A percentile compares a stretch with the other conserved stretches of the same genome.
Conservation (phyloP, 2,888 invertebrate genomes). For the Iselma pallidipennis region DNA sequence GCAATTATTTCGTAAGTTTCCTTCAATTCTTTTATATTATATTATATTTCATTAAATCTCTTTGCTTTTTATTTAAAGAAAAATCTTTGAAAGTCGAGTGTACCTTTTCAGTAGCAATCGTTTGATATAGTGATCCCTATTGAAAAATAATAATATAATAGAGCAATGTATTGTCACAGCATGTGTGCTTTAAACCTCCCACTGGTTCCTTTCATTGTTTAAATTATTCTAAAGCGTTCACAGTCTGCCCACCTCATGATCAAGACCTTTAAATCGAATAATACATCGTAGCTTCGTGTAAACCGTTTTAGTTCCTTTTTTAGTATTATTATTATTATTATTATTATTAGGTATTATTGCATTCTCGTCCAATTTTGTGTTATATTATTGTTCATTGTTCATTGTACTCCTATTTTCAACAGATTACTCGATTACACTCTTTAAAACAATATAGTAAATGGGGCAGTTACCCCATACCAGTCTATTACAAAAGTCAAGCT, state of each 20-base stretch:
- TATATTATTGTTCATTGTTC: slow-evolving; percentile 46
- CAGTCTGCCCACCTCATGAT: slow-evolving; percentile 42
- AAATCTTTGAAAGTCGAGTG: slow-evolving; percentile 53
- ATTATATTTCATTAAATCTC: slow-evolving; percentile 17
- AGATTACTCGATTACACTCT: slow-evolving; percentile 39
- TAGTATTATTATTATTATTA: slow-evolving; percentile 1
- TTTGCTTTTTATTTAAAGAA: slow-evolving; percentile 45
- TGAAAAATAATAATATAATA: slow-evolving; percentile 51
- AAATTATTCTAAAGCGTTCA: slow-evolving; percentile 49
- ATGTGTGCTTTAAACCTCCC: slow-evolving; percentile 51
- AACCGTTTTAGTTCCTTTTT: slow-evolving; percentile 40
- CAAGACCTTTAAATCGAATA: slow-evolving; percentile 37
- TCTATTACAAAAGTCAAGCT: neutral
- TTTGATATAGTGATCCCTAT: slow-evolving; percentile 52
- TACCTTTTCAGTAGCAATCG: slow-evolving; percentile 54
- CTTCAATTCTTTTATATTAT: slow-evolving; percentile 36
- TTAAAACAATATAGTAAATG: slow-evolving; percentile 37
- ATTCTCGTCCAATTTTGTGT: slow-evolving; percentile 46
- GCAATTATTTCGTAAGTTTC: slow-evolving; percentile 53
- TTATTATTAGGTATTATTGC: slow-evolving; percentile 35
- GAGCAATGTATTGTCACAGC: slow-evolving; percentile 50
- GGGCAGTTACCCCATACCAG: neutral
- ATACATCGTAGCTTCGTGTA: slow-evolving; percentile 41
- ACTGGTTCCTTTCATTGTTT: slow-evolving; percentile 51
- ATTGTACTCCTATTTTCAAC: slow-evolving; percentile 48